phyloP scores from a whole-genome alignment of 2,888 invertebrate species.

The Deroplatys truncata region DNA sequence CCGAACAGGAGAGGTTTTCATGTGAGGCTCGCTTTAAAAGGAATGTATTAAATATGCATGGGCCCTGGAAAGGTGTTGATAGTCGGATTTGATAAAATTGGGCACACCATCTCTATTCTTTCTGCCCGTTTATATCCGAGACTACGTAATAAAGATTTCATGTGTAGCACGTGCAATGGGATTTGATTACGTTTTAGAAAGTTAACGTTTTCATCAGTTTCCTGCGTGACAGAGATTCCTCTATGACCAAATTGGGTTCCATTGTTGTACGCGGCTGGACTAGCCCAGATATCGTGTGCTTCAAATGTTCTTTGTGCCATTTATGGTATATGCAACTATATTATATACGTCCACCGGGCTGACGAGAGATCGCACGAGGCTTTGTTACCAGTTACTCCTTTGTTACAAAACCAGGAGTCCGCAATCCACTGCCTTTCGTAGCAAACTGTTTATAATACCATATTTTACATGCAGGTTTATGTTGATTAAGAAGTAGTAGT shows the following conservation, averaged over 20 bases:
- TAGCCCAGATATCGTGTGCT: not conserved
- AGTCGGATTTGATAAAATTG: not conserved
- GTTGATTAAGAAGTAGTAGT: too few relatives aligned
- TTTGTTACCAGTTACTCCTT: too few relatives aligned
- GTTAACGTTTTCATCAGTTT: not conserved
- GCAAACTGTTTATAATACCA: too few relatives aligned
- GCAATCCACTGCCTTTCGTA: too few relatives aligned
- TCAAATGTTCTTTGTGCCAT: not conserved
- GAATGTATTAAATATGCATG: not conserved
- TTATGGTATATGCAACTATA: not conserved
- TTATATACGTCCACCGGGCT: too few relatives aligned
- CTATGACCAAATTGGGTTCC: not conserved
- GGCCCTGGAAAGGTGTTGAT: not conserved
- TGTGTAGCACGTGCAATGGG: not conserved
- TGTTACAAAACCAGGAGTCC: too few relatives aligned
- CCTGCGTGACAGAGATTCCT: too few relatives aligned
- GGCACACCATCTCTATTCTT: not conserved
- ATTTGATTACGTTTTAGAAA: not conserved
- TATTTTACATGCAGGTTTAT: too few relatives aligned
- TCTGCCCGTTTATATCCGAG: not conserved
- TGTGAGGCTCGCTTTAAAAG: not conserved
- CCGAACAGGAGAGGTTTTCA: not conserved
- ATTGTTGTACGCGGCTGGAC: not conserved
- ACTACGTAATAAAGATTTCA: not conserved
- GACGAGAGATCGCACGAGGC: too few relatives aligned